A percentile compares a stretch with the other conserved stretches of the same genome.
Evolutionary conservation across 1,140 invertebrate genomes (phyloP).

Genomic region (Hycleus cichorii): DNA sequence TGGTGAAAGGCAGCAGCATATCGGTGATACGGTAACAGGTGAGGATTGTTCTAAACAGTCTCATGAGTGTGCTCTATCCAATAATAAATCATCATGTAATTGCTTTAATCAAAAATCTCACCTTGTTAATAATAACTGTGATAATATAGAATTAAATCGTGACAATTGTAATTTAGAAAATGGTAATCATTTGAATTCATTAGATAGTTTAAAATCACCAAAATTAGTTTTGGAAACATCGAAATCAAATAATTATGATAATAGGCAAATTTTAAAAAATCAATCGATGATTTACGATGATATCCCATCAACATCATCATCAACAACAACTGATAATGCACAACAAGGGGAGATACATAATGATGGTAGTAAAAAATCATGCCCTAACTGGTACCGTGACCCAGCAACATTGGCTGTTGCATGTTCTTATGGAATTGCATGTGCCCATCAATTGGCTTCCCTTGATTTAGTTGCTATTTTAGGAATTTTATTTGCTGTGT

Average conservation of each 20-base stretch:
- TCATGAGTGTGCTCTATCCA: conserved; percentile 14
- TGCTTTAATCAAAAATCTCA: conserved; percentile 17
- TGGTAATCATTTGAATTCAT: conserved; percentile 16
- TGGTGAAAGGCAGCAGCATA: not conserved
- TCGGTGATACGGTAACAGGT: conserved; percentile 22
- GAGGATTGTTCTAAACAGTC: conserved; percentile 14
- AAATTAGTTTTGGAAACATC: conserved; percentile 32
- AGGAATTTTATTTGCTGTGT: conserved; percentile 59
- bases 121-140: conserved; percentile 6
- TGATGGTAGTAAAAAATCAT: not conserved
- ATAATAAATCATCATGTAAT: conserved; percentile 17
- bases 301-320: not conserved
- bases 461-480: conserved; percentile 59
- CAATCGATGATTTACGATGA: not conserved
- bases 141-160: conserved; percentile 2
- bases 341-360: not conserved
- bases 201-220: conserved; percentile 35
- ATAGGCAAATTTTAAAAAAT: conserved; percentile 7
- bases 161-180: not conserved
- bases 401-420: conserved; percentile 52
- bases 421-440: conserved; percentile 58
- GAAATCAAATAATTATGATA: conserved; percentile 6
- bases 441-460: conserved; percentile 53
- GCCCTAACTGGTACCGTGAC: conserved; percentile 45
- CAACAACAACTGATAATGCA: too few species aligned